These are phyloP conservation scores for Baronia brevicornis DNA, from an alignment of 2,888 invertebrate genomes.

Conservation along the genomic window DNA sequence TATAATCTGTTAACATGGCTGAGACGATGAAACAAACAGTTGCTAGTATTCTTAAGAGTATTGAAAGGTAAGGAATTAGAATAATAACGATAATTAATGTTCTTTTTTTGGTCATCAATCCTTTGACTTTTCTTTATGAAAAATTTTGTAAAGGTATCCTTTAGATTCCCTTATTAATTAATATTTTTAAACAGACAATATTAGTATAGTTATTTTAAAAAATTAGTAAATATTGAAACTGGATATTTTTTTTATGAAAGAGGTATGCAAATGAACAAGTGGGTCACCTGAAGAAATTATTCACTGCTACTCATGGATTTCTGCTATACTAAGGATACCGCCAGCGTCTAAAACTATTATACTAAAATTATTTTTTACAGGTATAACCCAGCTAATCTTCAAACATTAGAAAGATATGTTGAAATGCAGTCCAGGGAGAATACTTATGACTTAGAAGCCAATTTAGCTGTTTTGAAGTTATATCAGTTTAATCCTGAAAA, in stretches of 20 bases:
- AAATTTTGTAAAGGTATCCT: neutral
- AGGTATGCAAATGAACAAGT: too few species aligned
- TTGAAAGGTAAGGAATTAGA: constrained; percentile 83
- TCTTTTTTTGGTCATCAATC: neutral
- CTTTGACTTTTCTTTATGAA: neutral
- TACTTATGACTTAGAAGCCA: constrained; percentile 97
- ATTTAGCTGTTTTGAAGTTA: constrained; percentile 95
- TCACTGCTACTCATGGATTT: neutral
- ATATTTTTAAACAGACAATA: too few species aligned
- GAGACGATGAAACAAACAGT: constrained; percentile 92
- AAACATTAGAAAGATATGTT: constrained; percentile 92
- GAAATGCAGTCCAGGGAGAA: constrained; percentile 95
- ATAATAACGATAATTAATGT: neutral
- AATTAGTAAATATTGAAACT: neutral
- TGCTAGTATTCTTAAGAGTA: constrained; percentile 90
- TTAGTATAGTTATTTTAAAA: too few species aligned
- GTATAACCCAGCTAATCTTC: constrained; percentile 97
- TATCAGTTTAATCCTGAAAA: constrained; percentile 96
- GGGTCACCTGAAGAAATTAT: neutral
- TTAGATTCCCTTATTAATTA: too few species aligned
- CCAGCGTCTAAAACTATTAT: constrained; percentile 11
- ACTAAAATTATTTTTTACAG: constrained; percentile 70
- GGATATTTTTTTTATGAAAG: neutral
- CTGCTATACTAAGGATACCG: neutral
- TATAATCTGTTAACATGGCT: too few species aligned